Conservation (phyloP, 2,113 vertebrate genomes). For the Daphoenositta chrysoptera region DNA sequence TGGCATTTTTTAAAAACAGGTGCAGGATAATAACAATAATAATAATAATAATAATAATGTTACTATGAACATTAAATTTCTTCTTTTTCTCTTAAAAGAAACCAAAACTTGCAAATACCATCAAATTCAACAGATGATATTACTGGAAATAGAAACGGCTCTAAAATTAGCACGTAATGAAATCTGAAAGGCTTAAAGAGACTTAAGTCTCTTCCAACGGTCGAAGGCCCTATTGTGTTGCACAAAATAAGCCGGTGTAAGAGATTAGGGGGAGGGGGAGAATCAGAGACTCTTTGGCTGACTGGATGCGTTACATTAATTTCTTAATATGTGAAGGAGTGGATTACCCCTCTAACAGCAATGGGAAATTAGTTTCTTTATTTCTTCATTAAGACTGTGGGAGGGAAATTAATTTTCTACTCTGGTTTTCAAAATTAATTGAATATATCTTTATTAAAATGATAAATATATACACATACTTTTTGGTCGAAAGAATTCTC, state of each 20-base stretch:
- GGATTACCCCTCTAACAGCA: constrained; percentile 63
- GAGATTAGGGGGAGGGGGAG: neutral
- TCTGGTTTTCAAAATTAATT: constrained; percentile 72
- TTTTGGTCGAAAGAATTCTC: constrained; percentile 67
- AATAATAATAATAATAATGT: neutral
- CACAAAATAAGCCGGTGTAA: constrained; percentile 21
- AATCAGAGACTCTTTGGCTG: constrained; percentile 37
- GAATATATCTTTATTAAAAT: constrained; percentile 78
- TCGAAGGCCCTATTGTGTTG: too few species aligned
- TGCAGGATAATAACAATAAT: neutral
- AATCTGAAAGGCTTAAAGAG: neutral
- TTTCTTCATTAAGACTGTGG: constrained; percentile 78
- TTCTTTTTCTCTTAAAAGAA: neutral
- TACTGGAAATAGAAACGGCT: neutral
- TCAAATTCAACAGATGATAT: neutral
- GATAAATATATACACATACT: constrained; percentile 54
- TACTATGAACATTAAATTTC: neutral
- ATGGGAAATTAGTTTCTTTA: constrained; percentile 77
- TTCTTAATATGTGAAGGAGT: constrained; percentile 76
- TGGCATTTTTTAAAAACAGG: neutral
- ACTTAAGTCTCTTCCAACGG: neutral
- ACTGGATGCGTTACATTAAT: constrained; percentile 75
- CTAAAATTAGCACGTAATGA: neutral
- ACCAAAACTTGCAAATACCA: neutral
- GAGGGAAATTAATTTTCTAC: constrained; percentile 77